Conservation (phyloP, 2,113 vertebrate genomes). For the Mesitornis unicolor region DNA sequence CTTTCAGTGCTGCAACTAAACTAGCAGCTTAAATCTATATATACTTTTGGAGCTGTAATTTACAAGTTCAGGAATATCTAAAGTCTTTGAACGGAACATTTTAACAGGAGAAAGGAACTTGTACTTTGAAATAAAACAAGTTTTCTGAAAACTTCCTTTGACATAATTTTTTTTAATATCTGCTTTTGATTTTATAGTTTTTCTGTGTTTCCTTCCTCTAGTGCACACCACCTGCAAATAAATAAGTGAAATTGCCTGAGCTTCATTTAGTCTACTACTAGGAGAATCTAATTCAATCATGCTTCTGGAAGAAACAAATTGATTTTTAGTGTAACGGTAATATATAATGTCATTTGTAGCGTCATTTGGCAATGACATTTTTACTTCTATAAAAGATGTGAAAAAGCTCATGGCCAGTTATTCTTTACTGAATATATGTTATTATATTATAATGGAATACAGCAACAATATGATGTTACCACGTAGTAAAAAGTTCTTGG, state of each 20-base stretch:
- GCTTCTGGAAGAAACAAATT: conserved; percentile 15
- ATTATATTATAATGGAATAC: not conserved
- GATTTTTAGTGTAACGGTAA: conserved; percentile 14
- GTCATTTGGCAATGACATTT: not conserved
- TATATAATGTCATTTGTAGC: not conserved
- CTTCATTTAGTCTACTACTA: not conserved
- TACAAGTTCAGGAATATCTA: not conserved
- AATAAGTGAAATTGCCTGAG: conserved; percentile 16
- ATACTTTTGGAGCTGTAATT: not conserved
- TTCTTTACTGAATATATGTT: not conserved
- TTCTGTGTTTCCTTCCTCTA: not conserved
- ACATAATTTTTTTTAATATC: not conserved
- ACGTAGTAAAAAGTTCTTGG: not conserved
- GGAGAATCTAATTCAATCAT: not conserved
- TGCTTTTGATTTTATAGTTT: conserved; percentile 47
- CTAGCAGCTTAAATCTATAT: conserved; percentile 8
- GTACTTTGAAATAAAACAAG: conserved; percentile 40
- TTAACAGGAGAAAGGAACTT: not conserved
- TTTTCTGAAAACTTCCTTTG: conserved; percentile 28
- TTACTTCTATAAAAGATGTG: not conserved
- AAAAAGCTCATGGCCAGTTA: not conserved
- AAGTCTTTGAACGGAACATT: not conserved
- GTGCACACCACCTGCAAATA: conserved; percentile 26
- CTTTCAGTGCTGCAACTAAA: not conserved
- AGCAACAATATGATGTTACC: not conserved